These are phyloP conservation scores for Cordilura impudica DNA, from an alignment of 2,888 invertebrate species.

Conservation along the genomic window DNA sequence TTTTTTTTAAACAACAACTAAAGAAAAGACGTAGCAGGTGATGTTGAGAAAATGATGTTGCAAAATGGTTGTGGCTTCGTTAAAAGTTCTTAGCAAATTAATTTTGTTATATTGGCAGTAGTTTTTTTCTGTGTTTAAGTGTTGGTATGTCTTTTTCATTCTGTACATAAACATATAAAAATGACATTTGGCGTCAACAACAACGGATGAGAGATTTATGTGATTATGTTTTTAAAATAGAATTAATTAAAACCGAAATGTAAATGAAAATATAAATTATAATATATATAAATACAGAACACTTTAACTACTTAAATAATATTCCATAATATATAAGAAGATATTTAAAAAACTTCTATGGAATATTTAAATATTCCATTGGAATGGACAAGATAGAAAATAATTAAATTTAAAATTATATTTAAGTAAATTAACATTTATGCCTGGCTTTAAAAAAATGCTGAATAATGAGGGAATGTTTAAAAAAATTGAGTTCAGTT, in stretches of 20 bases:
- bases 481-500: too few relatives aligned
- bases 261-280: too few relatives aligned
- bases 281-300: too few relatives aligned
- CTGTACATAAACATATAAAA: slow-evolving; percentile 17
- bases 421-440: too few relatives aligned
- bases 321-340: too few relatives aligned
- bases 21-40: slow-evolving; percentile 29
- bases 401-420: too few relatives aligned
- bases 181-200: slow-evolving; percentile 59
- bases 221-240: neutral
- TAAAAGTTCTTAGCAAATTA: slow-evolving; percentile 46
- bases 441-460: too few relatives aligned
- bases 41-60: slow-evolving; percentile 30
- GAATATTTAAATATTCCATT: too few relatives aligned
- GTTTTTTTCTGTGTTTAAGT: slow-evolving; percentile 14
- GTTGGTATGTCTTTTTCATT: neutral
- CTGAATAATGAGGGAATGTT: too few relatives aligned
- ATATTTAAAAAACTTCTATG: too few relatives aligned
- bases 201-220: slow-evolving; percentile 9
- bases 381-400: too few relatives aligned
- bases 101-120: slow-evolving; percentile 20
- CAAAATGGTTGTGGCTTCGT: slow-evolving; percentile 44
- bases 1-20: slow-evolving; percentile 44
- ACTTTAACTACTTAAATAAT: neutral
- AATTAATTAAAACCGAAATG: neutral